These are phyloP conservation scores for Eristalis arbustorum DNA, from an alignment of 2,888 invertebrate genomes.

Conservation along the genomic window DNA sequence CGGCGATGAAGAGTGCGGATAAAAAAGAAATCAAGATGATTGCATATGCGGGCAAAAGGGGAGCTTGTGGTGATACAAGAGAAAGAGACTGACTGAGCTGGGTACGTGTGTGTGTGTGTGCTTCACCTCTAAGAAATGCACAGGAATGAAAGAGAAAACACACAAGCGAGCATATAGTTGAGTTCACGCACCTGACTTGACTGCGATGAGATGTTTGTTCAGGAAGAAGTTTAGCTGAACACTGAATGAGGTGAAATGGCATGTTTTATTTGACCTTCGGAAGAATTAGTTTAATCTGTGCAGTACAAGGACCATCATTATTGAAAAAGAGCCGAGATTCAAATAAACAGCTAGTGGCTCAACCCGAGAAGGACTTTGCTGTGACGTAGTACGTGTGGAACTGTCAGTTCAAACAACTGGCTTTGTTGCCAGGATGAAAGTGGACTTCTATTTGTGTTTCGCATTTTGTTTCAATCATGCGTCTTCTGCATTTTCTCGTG, in stretches of 20 bases:
- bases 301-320: background rate
- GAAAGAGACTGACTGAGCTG: background rate
- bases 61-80: background rate
- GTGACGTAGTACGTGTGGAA: too few species aligned
- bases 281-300: background rate
- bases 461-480: too few species aligned
- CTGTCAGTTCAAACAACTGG: too few species aligned
- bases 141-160: background rate
- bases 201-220: background rate
- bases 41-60: background rate
- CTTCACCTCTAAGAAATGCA: background rate
- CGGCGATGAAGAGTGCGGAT: background rate
- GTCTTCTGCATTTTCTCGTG: too few species aligned
- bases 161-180: background rate
- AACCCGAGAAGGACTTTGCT: too few species aligned
- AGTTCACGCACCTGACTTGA: background rate
- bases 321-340: too few species aligned
- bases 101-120: background rate
- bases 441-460: too few species aligned
- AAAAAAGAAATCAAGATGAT: background rate
- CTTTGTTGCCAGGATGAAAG: too few species aligned
- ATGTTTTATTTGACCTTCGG: background rate
- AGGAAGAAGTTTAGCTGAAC: background rate
- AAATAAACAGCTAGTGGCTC: too few species aligned
- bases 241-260: background rate